phyloP scores from a whole-genome alignment of 2,113 vertebrate species.

The Catagonus wagneri region DNA sequence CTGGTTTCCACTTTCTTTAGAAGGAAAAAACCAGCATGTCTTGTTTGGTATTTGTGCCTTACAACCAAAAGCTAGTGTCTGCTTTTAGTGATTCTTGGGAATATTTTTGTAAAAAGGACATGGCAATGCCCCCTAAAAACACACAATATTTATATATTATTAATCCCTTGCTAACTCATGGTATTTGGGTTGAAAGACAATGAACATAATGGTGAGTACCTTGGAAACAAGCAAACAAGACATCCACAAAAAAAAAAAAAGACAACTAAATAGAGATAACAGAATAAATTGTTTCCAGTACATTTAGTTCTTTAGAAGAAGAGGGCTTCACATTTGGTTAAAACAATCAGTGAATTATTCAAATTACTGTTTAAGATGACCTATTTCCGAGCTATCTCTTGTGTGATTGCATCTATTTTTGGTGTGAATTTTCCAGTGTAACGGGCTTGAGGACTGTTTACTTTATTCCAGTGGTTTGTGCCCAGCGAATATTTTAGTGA shows the following conservation, averaged over 20 bases:
- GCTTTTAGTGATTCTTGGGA: not conserved
- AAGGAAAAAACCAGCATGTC: not conserved
- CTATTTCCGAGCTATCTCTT: not conserved
- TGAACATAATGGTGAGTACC: conserved; percentile 9
- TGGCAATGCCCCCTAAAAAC: not conserved
- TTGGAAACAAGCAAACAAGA: conserved; percentile 76
- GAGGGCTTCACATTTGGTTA: not conserved
- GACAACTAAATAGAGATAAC: not conserved
- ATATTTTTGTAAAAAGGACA: conserved; percentile 54
- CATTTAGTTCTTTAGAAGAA: not conserved
- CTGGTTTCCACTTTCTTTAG: not conserved
- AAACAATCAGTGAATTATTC: not conserved
- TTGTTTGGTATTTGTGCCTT: not conserved
- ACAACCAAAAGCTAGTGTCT: not conserved
- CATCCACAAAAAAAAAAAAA: not conserved
- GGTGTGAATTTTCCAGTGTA: not conserved
- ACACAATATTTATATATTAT: not conserved
- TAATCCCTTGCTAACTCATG: not conserved
- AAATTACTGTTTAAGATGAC: not conserved
- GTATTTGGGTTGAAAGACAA: not conserved
- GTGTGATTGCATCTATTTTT: not conserved
- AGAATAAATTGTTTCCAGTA: not conserved
- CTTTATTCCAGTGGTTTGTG: not conserved
- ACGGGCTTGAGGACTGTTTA: too few species aligned
- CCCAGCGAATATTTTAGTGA: not conserved